phyloP scores from a whole-genome alignment of 2,888 invertebrate genomes.

The Leptothorax acervorum region DNA sequence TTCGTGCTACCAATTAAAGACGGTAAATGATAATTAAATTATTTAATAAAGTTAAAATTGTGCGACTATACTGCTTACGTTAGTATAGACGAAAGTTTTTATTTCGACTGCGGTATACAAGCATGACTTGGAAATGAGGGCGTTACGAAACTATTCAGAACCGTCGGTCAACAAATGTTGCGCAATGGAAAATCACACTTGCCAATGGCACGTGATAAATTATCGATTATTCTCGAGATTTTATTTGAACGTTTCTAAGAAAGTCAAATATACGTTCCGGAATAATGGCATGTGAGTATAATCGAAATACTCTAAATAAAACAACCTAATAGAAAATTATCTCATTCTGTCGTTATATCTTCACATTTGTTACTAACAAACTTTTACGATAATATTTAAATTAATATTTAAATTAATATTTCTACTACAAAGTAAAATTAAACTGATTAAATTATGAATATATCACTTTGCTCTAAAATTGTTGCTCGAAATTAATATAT shows the following conservation, averaged over 20 bases:
- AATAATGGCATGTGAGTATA: background rate
- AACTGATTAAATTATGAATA: background rate
- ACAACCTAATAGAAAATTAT: background rate
- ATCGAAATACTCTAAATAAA: background rate
- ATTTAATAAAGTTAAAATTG: background rate
- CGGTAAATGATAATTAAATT: background rate
- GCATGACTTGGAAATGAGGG: background rate
- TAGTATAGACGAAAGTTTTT: background rate
- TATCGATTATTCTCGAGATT: slow-evolving; percentile 16
- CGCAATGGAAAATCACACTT: background rate
- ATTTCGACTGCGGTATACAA: background rate
- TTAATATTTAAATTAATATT: slow-evolving; percentile 16
- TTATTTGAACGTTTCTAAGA: slow-evolving; percentile 8
- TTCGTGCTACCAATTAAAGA: background rate
- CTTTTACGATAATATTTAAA: background rate
- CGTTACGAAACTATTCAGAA: slow-evolving; percentile 12
- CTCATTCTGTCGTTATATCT: background rate
- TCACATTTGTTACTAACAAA: background rate
- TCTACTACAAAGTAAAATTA: background rate
- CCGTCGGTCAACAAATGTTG: background rate
- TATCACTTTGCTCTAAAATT: background rate
- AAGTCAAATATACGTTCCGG: background rate
- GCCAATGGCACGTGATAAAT: slow-evolving; percentile 3
- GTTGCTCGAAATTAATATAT: slow-evolving; percentile 11
- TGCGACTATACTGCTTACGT: background rate